Conservation (phyloP, 2,888 invertebrate genomes). For the Nomada ruficornis region DNA sequence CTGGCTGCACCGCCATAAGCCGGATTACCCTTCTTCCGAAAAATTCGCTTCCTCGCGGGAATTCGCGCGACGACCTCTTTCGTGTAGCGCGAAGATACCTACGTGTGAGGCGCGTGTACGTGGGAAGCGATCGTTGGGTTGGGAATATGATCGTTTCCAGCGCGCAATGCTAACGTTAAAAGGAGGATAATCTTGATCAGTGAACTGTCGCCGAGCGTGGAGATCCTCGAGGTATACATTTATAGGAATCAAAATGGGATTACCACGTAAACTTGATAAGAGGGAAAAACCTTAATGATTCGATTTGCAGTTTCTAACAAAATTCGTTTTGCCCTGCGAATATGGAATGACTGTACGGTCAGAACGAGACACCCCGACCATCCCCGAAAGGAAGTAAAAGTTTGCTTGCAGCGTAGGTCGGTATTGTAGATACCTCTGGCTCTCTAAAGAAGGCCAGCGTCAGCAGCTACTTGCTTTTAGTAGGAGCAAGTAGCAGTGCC, state of each 20-base stretch:
- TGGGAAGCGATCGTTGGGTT: not conserved
- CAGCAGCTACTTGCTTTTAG: constrained; percentile 33
- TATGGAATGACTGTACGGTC: not conserved
- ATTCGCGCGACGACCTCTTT: constrained; percentile 26
- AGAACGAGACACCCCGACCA: constrained; percentile 53
- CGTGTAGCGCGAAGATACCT: constrained; percentile 8
- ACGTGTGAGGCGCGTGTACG: too few relatives aligned
- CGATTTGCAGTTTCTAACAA: not conserved
- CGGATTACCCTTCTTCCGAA: constrained; percentile 66
- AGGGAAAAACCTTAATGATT: not conserved
- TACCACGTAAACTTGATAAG: too few relatives aligned
- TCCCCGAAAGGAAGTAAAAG: constrained; percentile 58
- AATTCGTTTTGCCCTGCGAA: too few relatives aligned
- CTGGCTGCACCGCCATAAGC: constrained; percentile 59
- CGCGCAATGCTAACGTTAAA: constrained; percentile 49
- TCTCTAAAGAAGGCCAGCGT: constrained; percentile 49
- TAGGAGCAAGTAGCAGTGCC: constrained; percentile 55
- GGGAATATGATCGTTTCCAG: constrained; percentile 30
- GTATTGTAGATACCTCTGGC: constrained; percentile 59
- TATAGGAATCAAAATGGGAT: too few relatives aligned
- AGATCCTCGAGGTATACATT: not conserved
- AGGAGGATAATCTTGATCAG: too few relatives aligned
- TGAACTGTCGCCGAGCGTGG: not conserved
- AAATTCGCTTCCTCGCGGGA: constrained; percentile 57
- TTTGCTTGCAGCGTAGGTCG: constrained; percentile 64